Percentiles rank a stretch among this genome's conserved stretches.
Evolutionary conservation across 2,797 vertebrate genomes (phyloP).

Genomic region (Astyanax mexicanus): DNA sequence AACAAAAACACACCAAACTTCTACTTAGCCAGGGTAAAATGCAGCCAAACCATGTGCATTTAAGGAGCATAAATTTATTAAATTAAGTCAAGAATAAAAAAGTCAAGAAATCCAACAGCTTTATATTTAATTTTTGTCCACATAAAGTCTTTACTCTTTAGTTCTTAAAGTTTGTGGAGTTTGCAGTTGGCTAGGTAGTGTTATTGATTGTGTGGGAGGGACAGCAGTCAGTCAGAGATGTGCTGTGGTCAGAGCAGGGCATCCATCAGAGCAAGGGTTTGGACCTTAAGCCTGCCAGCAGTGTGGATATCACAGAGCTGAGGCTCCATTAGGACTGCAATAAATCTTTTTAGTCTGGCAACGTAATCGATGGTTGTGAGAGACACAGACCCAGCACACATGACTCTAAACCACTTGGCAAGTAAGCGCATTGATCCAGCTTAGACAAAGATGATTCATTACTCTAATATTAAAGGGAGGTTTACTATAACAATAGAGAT

Average conservation of each 20-base stretch:
- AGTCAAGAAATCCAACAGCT: no score
- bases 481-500: slow-evolving; percentile 22
- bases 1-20: no score
- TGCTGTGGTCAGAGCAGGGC: slow-evolving; percentile 37
- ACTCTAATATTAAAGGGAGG: background rate
- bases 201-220: slow-evolving; percentile 7
- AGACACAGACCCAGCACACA: slow-evolving; percentile 42
- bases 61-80: no score
- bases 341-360: slow-evolving; percentile 63
- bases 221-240: slow-evolving; percentile 12
- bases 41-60: no score
- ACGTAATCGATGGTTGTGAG: slow-evolving; percentile 61
- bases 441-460: slow-evolving; percentile 33
- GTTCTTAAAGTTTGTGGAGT: background rate
- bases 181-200: background rate
- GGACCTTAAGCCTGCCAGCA: slow-evolving; percentile 34
- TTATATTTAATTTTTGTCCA: no score
- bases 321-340: slow-evolving; percentile 68
- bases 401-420: slow-evolving; percentile 41
- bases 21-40: no score
- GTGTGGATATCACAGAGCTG: slow-evolving; percentile 52
- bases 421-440: slow-evolving; percentile 50
- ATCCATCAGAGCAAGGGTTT: slow-evolving; percentile 65
- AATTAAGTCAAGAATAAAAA: no score
- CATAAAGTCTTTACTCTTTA: background rate